Conservation (phyloP, 2,888 invertebrate species). For the Neoascia interrupta region DNA sequence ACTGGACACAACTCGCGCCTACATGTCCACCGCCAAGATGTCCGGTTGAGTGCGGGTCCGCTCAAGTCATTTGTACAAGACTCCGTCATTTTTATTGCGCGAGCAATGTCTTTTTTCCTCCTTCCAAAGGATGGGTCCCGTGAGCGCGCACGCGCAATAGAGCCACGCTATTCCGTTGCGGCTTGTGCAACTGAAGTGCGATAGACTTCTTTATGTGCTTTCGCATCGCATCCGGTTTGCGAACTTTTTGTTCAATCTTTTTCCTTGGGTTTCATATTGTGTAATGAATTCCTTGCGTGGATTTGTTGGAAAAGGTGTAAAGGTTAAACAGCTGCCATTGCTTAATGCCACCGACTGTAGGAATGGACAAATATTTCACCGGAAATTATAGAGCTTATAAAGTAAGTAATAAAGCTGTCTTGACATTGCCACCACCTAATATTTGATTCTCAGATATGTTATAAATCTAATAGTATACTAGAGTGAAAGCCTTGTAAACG, state of each 20-base stretch:
- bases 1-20: conserved; percentile 46
- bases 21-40: conserved; percentile 11
- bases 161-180: conserved; percentile 19
- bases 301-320: conserved; percentile 2
- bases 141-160: conserved; percentile 19
- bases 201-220: conserved; percentile 1
- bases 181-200: not conserved
- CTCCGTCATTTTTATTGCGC: conserved; percentile 49
- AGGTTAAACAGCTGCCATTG: conserved; percentile 10
- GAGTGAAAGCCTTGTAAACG: too few species aligned
- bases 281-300: conserved; percentile 3
- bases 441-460: too few species aligned
- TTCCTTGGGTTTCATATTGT: too few species aligned
- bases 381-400: too few species aligned
- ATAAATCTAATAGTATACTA: too few species aligned
- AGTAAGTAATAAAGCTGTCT: too few species aligned
- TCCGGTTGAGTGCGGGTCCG: conserved; percentile 38
- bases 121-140: conserved; percentile 25
- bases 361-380: too few species aligned
- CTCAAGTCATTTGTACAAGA: conserved; percentile 50
- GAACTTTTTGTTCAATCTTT: not conserved
- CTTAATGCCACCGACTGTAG: too few species aligned
- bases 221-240: conserved; percentile 33
- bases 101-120: not conserved
- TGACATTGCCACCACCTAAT: too few species aligned